Evolutionary conservation across 2,888 invertebrate genomes (phyloP), one percentile per base, ranked within the genome.

Genomic region (Stenodera caucasica): DNA sequence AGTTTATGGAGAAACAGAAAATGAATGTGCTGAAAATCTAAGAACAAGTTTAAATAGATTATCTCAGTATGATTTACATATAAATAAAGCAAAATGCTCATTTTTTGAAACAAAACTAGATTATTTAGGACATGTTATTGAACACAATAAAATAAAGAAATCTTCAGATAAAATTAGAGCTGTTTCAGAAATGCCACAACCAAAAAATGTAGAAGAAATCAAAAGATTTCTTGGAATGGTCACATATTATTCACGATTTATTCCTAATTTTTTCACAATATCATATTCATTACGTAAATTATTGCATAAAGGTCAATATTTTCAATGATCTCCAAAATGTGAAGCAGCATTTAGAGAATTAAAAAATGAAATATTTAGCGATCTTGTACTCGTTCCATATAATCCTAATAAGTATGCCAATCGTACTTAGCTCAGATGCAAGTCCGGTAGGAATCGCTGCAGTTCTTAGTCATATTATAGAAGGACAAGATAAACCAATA

Each of bases 341-440:
- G 54, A 66, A 18, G 57, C 56, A 11, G 45, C 66, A 1, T 67
- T 66, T 55, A 55, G 12, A 26, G 2, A 26, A n/a, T n/a, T 26
- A 12, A 58, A 57, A 53, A 58, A 67, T 3, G 50, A 54, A 14
- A 63, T 68, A 21, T 55, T 61, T 2, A 60, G 63, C 21, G 67
- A 65, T 52, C 55, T 50, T 15, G 58, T 61, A 54, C 52, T 68
- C 23, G 54, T 57, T 49, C 60, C 65, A 64, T 68, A 62, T 63
- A 35, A 70, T 58, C 64, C 67, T n/a, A n/a, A n/a, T n/a, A n/a
- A 32, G 60, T 21, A 12, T 59, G 32, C 55, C 55, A 50, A 14
- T 64, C 18, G 49, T 51, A 18, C 29, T 62, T 15, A 11, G 56
- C 15, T 26, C 35, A 5, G 64, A 64, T 52, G 55, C 58, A 1